These are phyloP conservation scores for Diplazon laetatorius DNA, from an alignment of 2,888 invertebrate genomes.

Conservation along the genomic window DNA sequence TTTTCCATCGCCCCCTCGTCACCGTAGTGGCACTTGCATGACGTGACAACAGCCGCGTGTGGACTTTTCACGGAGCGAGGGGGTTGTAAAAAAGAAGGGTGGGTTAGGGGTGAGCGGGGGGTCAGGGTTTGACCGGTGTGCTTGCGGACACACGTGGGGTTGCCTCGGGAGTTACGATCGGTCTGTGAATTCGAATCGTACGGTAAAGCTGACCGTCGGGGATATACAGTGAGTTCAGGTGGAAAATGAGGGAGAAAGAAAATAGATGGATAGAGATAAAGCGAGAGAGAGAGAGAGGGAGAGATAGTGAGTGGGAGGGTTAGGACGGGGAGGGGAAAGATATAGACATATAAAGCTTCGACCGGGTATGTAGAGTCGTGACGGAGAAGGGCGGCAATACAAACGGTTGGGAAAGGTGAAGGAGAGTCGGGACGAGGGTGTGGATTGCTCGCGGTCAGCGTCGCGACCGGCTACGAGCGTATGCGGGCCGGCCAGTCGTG, in stretches of 20 bases:
- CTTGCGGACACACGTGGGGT: not conserved
- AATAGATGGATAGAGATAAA: too few species aligned
- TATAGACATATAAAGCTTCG: too few species aligned
- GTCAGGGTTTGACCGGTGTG: not conserved
- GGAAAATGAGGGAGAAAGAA: constrained; percentile 39
- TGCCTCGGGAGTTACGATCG: constrained; percentile 1
- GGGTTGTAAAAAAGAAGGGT: not conserved
- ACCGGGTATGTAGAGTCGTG: constrained; percentile 18
- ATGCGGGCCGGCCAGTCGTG: constrained; percentile 72
- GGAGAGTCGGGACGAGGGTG: constrained; percentile 61
- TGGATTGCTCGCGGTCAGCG: constrained; percentile 74
- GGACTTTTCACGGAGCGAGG: not conserved
- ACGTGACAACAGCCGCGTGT: constrained; percentile 41
- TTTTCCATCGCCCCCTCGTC: not conserved
- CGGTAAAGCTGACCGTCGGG: constrained; percentile 1
- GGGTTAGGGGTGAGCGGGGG: not conserved
- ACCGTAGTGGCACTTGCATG: constrained; percentile 13
- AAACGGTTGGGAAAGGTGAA: constrained; percentile 59
- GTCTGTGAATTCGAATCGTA: constrained; percentile 24
- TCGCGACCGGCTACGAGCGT: constrained; percentile 73
- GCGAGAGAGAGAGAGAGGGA: constrained; percentile 20
- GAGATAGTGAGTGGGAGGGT: constrained; percentile 22
- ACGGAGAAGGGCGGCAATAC: not conserved
- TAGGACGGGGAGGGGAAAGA: too few species aligned
- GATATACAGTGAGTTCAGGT: constrained; percentile 38